Base-by-base conservation (phyloP, 1,140 invertebrate species). In the Drosophila ananassae region DNA sequence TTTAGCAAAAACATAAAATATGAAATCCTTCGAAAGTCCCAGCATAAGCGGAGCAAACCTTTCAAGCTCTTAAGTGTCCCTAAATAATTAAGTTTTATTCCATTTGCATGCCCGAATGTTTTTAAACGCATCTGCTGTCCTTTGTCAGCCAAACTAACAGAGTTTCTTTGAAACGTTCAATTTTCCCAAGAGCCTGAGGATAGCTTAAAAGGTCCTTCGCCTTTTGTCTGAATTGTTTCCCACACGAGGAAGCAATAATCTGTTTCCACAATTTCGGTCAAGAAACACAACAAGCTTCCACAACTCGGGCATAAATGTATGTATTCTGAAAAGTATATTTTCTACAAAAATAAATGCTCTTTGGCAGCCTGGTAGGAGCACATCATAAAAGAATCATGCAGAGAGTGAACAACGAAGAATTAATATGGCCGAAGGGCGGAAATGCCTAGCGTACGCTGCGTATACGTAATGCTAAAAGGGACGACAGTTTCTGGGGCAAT, bases 201-300 rank as follows among this genome's bases (percentile, higher is more conserved):
- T 55, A 37, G 47, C 64, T 68, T 69, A 34, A 68, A 69, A 69
- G 50, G 51, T n/a, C 51, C 44, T 32, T 68, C 13, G 32, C 21
- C 32, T 61, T 61, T 17, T 48, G 54, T 67, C 69, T 68, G 48
- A 61, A 39, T 47, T 46, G 57, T 47, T 69, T 55, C 55, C 55
- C 63, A 77, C 63, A 80, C 67, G 61, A 48, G 82, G 73, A 75
- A 75, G 82, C 69, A 87, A 87, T 85, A 85, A 85, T 85, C 82
- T 71, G 82, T 76, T 74, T 78, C 74, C 58, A 75, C 54, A 63
- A 71, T 81, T 77, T 77, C 46, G 62, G 53, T 60, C 46, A 41
- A 73, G 52, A 73, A 57, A 37, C 60, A 63, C 63, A 44, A 61
- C 77, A 30, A 13, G 55, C 41, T 54, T 41, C 10, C 69, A 8